phyloP scores from a whole-genome alignment of 2,888 invertebrate species.

The Melieria crassipennis region DNA sequence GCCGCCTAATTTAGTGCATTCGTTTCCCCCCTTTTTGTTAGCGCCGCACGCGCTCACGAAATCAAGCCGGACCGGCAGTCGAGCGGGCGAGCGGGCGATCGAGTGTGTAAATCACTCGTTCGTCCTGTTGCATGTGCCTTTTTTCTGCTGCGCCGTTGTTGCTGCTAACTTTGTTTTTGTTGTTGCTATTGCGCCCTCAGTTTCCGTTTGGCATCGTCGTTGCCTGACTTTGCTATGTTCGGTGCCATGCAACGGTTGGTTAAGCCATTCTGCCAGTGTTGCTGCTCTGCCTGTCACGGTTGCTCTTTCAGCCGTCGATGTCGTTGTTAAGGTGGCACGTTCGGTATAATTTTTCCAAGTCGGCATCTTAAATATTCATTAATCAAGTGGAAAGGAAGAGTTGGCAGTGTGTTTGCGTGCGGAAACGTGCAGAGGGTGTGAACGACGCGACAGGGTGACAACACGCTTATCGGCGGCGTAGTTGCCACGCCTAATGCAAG shows the following conservation, averaged over 20 bases:
- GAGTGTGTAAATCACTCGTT: background rate
- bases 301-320: slow-evolving; percentile 2
- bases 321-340: slow-evolving; percentile 26
- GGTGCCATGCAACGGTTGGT: no score
- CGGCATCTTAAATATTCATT: slow-evolving; percentile 39
- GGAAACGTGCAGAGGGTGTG: background rate
- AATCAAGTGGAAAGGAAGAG: slow-evolving; percentile 39
- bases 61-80: no score
- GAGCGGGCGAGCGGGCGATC: background rate
- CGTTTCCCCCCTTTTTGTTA: background rate
- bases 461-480: background rate
- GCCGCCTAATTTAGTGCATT: slow-evolving; percentile 27
- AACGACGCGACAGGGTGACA: background rate
- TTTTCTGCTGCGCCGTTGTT: slow-evolving; percentile 15
- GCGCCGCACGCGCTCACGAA: background rate
- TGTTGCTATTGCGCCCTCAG: slow-evolving; percentile 12
- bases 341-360: slow-evolving; percentile 38
- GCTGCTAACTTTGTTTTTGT: slow-evolving; percentile 7
- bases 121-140: slow-evolving; percentile 29
- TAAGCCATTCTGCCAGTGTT: background rate
- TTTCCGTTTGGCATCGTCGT: background rate
- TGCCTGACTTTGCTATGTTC: background rate
- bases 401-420: slow-evolving; percentile 3
- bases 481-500: slow-evolving; percentile 12
- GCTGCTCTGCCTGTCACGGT: slow-evolving; percentile 1